Percentiles rank a stretch among this genome's conserved stretches.
Conservation (phyloP, 2,797 vertebrate genomes). For the Labeo calbasu region DNA sequence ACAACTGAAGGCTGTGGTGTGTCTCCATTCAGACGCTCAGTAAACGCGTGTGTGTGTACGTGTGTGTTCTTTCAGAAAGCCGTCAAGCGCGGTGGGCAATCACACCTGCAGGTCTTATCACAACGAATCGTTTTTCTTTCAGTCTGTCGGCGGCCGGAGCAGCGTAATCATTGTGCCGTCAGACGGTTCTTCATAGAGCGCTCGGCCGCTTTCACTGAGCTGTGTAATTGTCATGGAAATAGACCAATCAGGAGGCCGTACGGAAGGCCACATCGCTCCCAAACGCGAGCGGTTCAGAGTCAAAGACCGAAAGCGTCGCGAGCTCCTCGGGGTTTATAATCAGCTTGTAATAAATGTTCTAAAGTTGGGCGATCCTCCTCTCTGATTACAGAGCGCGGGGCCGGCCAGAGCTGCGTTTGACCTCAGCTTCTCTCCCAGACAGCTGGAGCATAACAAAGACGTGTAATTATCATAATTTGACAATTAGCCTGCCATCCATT, state of each 20-base stretch:
- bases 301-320: slow-evolving; percentile 67
- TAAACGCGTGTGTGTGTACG: slow-evolving; percentile 5
- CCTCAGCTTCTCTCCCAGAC: slow-evolving; percentile 83
- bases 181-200: slow-evolving; percentile 80
- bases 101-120: slow-evolving; percentile 44
- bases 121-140: slow-evolving; percentile 12
- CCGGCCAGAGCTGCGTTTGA: slow-evolving; percentile 70
- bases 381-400: slow-evolving; percentile 74
- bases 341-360: slow-evolving; percentile 78
- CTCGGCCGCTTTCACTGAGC: slow-evolving; percentile 79
- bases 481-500: slow-evolving; percentile 91
- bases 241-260: slow-evolving; percentile 81
- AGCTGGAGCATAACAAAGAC: slow-evolving; percentile 88
- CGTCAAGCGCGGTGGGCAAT: slow-evolving; percentile 34
- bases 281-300: slow-evolving; percentile 73
- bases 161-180: slow-evolving; percentile 75
- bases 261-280: slow-evolving; percentile 78
- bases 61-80: slow-evolving; percentile 16
- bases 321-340: slow-evolving; percentile 76
- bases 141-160: slow-evolving; percentile 55
- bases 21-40: background rate
- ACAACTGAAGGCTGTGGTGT: background rate
- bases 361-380: slow-evolving; percentile 64
- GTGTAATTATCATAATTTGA: slow-evolving; percentile 94
- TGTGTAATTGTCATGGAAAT: slow-evolving; percentile 93